These are phyloP conservation scores for Aphelenchoides bicaudatus DNA, from an alignment of 2,888 invertebrate genomes.

Conservation along the genomic window DNA sequence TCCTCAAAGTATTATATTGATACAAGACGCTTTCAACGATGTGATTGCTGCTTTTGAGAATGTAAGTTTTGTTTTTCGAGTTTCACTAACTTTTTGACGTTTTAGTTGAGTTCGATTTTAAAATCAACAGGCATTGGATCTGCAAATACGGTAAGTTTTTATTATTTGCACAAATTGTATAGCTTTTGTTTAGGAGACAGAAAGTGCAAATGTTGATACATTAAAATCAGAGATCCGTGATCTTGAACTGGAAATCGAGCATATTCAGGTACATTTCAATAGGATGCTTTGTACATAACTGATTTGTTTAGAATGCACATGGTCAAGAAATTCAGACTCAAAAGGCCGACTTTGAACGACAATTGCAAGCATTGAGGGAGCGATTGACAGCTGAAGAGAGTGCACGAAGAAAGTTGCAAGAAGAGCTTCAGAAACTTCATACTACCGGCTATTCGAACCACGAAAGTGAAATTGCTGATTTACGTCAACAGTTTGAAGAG, in stretches of 20 bases:
- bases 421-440: slow-evolving; percentile 39
- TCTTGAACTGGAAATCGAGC: slow-evolving; percentile 36
- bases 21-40: slow-evolving; percentile 36
- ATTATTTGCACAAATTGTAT: slow-evolving; percentile 14
- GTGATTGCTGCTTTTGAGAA: slow-evolving; percentile 37
- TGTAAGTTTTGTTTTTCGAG: slow-evolving; percentile 13
- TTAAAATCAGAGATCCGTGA: slow-evolving; percentile 32
- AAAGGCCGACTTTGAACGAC: slow-evolving; percentile 46
- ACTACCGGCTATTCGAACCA: slow-evolving; percentile 33
- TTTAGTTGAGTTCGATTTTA: slow-evolving; percentile 19
- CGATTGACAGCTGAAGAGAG: slow-evolving; percentile 44
- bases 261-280: slow-evolving; percentile 32
- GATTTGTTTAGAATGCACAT: slow-evolving; percentile 34
- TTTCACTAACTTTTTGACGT: slow-evolving; percentile 11
- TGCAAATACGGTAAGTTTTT: slow-evolving; percentile 3
- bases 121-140: not conserved
- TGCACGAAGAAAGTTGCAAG: slow-evolving; percentile 42
- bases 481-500: slow-evolving; percentile 41
- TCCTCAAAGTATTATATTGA: slow-evolving; percentile 16
- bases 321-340: slow-evolving; percentile 43
- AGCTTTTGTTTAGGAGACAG: slow-evolving; percentile 2
- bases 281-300: not conserved
- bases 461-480: slow-evolving; percentile 45
- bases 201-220: slow-evolving; percentile 20
- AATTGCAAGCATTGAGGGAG: slow-evolving; percentile 42